Conservation (phyloP, 1,140 invertebrate species). For the Apis florea region DNA sequence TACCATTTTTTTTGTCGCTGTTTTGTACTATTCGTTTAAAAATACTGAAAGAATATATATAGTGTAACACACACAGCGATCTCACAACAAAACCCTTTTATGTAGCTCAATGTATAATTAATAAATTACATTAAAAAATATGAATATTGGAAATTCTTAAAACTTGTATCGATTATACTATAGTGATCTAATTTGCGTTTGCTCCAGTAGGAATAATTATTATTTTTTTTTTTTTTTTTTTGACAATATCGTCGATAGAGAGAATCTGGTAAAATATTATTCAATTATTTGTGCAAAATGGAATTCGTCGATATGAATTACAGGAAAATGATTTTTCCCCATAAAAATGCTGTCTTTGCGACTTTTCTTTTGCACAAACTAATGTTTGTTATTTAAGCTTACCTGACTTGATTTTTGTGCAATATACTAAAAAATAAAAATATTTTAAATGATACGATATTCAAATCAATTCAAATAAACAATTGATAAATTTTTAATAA, state of each 20-base stretch:
- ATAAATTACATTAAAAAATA: slow-evolving; percentile 72
- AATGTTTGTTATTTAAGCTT: slow-evolving; percentile 45
- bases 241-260: slow-evolving; percentile 69
- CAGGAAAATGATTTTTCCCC: slow-evolving; percentile 20
- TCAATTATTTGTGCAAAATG: slow-evolving; percentile 56
- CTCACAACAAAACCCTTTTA: slow-evolving; percentile 47
- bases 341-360: slow-evolving; percentile 1
- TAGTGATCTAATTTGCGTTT: slow-evolving; percentile 62
- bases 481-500: not conserved
- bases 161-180: slow-evolving; percentile 68
- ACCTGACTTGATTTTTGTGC: slow-evolving; percentile 42
- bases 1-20: slow-evolving; percentile 17
- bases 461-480: not conserved
- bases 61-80: slow-evolving; percentile 52
- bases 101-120: slow-evolving; percentile 57
- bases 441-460: not conserved
- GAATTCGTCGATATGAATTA: slow-evolving; percentile 50
- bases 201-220: slow-evolving; percentile 71
- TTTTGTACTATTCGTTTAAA: slow-evolving; percentile 67
- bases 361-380: slow-evolving; percentile 46
- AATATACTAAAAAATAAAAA: not conserved
- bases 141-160: slow-evolving; percentile 71
- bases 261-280: slow-evolving; percentile 70
- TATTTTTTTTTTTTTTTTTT: slow-evolving; percentile 16
- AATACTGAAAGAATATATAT: slow-evolving; percentile 64